Evolutionary conservation across 2,797 vertebrate genomes (phyloP).

Genomic region (Eptatretus atami): DNA sequence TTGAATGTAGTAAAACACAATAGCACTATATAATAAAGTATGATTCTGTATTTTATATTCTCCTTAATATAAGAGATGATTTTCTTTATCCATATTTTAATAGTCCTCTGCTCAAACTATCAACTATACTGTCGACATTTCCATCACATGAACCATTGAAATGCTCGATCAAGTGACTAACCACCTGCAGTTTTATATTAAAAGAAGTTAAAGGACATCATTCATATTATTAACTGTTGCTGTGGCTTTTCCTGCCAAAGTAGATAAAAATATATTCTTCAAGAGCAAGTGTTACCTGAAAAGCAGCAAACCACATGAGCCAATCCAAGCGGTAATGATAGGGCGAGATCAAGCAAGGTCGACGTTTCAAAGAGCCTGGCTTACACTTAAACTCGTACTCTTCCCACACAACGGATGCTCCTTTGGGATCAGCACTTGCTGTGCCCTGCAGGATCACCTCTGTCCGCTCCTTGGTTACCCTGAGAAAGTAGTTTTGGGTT

Average conservation of each 20-base stretch:
- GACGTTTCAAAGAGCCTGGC: slow-evolving; percentile 26
- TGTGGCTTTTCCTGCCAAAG: slow-evolving; percentile 10
- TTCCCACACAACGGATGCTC: slow-evolving; percentile 35
- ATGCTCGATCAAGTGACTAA: background rate
- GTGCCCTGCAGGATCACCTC: slow-evolving; percentile 71
- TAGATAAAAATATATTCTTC: slow-evolving; percentile 9
- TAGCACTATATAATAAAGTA: background rate
- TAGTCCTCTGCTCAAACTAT: too few relatives aligned
- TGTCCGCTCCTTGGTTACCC: slow-evolving; percentile 57
- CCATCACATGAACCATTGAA: too few relatives aligned
- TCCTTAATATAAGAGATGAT: background rate
- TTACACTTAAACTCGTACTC: slow-evolving; percentile 79
- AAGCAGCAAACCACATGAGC: slow-evolving; percentile 93
- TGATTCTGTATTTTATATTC: background rate
- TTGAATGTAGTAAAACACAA: slow-evolving; percentile 5
- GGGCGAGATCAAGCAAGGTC: slow-evolving; percentile 44
- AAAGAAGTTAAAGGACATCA: slow-evolving; percentile 8
- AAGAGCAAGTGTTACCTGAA: slow-evolving; percentile 29
- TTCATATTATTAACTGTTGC: slow-evolving; percentile 6
- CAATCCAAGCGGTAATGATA: slow-evolving; percentile 87
- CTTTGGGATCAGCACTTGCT: slow-evolving; percentile 25
- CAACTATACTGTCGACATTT: too few relatives aligned
- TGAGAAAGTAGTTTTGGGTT: slow-evolving; percentile 11
- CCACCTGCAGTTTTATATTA: slow-evolving; percentile 3
- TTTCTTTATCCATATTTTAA: slow-evolving; percentile 2